Base-by-base conservation (phyloP, 2,888 invertebrate genomes). In the Agonopterix alstromeriana region DNA sequence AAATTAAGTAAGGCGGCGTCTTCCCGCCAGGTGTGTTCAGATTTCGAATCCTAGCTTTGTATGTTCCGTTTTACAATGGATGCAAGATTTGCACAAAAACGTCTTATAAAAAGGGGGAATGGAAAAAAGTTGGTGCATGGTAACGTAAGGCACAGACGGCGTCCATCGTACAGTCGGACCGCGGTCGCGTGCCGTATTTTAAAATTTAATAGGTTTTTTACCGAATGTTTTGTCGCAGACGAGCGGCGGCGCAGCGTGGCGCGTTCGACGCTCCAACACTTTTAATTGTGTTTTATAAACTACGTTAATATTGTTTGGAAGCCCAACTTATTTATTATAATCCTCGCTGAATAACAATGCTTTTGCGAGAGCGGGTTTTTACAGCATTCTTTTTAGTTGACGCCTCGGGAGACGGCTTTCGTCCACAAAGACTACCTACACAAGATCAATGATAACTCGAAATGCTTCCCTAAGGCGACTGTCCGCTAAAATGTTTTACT, bases 41-140 rank as follows among this genome's bases (percentile, higher is more conserved):
- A 77, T 70, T 66, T 71, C 66, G 65, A 64, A 65, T 61, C 64
- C 66, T 67, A 68, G 70, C 73, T 73, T 79, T 76, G 77, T 78
- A 62, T 78, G 69, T 77, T 76, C 75, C 65, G 54, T 56, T 56
- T 52, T 66, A 84, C 85, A 86, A 85, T 82, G 65, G 74, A 71
- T 77, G 77, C 77, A 77, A 84, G 84, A 82, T 85, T 85, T 79
- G 83, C 85, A 82, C 83, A 87, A 86, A 85, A 87, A 85, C 81
- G 64, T 73, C 69, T 70, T 42, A 42, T 11, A 74, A 74, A 74
- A 71, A 68, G 70, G 77, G 73, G 67, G 55, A 56, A 58, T 56
- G 52, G 61, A 68, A 73, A 76, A 77, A 77, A 44, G 27, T 10
- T 71, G 69, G 67, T 72, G 77, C 75, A 75, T 57, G 62, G 56